Base-by-base conservation (phyloP, 2,888 invertebrate species). In the Amphipoea oculea region DNA sequence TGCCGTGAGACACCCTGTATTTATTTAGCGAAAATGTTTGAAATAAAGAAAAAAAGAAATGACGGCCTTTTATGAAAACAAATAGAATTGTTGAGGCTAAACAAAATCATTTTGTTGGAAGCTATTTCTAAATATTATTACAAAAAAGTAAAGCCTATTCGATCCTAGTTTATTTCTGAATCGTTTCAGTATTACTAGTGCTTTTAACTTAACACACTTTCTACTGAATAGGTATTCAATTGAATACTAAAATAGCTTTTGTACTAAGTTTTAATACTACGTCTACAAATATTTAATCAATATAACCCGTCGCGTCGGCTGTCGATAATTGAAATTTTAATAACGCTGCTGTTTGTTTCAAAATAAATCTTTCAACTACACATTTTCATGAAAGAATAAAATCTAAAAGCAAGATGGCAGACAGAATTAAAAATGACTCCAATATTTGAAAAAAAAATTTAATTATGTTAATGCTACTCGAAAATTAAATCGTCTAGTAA, bases 381-480 rank as follows among this genome's bases (percentile, higher is more conserved):
- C 1, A 29, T 9, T 76, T 67, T 60, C 12, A 60, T 48, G 17
- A 82, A 48, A 57, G 9, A 23, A 57, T 57, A 57, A 70, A 54
- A 36, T 57, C 40, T 63, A 60, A 72, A 69, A 72, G 23, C 66
- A 85, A 67, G 2, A 23, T 82, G 40, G 62, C 68, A 48, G 72
- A 66, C 42, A 73, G 20, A 62, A 66, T 62, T n/a, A n/a, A 12
- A 54, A 51, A 66, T 23, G 5, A 65, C 20, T 12, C 11, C 0
- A 57, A 48, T 57, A n/a, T 42, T 45, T 29, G 11, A 78, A 67
- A 14, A 67, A 80, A 74, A 23, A 3, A 12, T 40, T 12, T 4
- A 42, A 20, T 2, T 40, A n/a, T 67, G 42, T n/a, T 62, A 73
- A 66, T 62, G 23, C 20, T 54, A 17, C 40, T 72, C 12, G 2